phyloP scores from a whole-genome alignment of 2,113 vertebrate species.

The Pitta sordida region DNA sequence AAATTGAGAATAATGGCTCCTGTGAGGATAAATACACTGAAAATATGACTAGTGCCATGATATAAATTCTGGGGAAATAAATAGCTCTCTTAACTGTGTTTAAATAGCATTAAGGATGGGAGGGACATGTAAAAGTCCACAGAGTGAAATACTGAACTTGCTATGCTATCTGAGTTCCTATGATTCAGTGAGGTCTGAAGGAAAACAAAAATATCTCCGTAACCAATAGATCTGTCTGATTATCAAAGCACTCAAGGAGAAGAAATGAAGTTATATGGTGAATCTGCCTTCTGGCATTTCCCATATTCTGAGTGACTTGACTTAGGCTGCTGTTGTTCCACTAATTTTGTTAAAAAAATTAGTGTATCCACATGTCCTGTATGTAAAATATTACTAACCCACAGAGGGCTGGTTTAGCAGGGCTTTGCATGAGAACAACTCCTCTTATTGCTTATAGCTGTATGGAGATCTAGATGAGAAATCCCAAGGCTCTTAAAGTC shows the following conservation, averaged over 20 bases:
- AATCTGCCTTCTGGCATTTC: background rate
- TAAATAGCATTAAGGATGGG: background rate
- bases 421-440: background rate
- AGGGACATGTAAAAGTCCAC: background rate
- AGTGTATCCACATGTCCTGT: background rate
- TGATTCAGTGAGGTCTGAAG: background rate
- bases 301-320: background rate
- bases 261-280: background rate
- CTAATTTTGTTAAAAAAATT: background rate
- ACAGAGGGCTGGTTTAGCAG: background rate
- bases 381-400: background rate
- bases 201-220: background rate
- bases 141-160: background rate
- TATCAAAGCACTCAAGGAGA: background rate
- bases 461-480: background rate
- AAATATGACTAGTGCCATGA: background rate
- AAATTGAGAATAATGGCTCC: background rate
- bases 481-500: background rate
- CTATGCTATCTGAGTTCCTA: background rate
- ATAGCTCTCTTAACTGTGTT: background rate
- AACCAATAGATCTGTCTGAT: background rate
- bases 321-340: background rate
- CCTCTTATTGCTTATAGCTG: background rate
- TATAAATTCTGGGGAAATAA: background rate
- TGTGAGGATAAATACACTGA: background rate